A percentile compares a stretch with the other conserved stretches of the same genome.
Evolutionary conservation across 92 coral and sea anemone species (phyloP).

Genomic region (Anthopleura xanthogrammica): DNA sequence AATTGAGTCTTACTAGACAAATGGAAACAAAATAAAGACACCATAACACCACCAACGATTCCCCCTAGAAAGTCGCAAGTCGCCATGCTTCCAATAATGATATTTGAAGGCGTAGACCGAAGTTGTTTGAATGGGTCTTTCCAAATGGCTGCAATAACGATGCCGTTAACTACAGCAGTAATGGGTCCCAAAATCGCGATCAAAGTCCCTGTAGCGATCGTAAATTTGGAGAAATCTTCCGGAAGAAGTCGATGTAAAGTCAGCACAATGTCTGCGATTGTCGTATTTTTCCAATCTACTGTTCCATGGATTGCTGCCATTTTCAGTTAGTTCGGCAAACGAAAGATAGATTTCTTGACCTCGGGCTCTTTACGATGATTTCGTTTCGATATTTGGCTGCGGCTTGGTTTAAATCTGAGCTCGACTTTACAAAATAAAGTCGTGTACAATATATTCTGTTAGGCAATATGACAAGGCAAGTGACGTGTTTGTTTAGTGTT

Average conservation of each 20-base stretch:
- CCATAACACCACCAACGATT: constrained; percentile 2
- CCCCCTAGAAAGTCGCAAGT: constrained; percentile 12
- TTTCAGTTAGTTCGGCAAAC: neutral
- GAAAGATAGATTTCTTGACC: too few species aligned
- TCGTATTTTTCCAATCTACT: constrained; percentile 14
- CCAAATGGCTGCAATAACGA: constrained; percentile 15
- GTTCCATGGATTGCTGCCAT: constrained; percentile 25
- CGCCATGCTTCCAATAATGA: constrained; percentile 10
- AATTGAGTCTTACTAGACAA: neutral
- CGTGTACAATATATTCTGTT: too few species aligned
- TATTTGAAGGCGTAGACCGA: constrained; percentile 11
- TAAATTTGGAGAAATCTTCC: neutral
- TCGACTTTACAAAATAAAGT: too few species aligned
- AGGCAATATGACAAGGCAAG: too few species aligned
- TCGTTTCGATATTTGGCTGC: too few species aligned
- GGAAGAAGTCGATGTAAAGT: neutral
- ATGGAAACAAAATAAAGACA: neutral
- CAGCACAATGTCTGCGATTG: neutral
- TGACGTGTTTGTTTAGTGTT: too few species aligned
- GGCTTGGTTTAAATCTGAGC: too few species aligned
- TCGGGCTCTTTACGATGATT: too few species aligned
- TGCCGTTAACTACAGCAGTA: neutral
- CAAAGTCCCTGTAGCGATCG: neutral
- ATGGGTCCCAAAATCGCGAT: constrained; percentile 5
- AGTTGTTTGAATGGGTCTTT: constrained; percentile 17